Evolutionary conservation across 2,113 vertebrate genomes (phyloP).

Genomic region (Bolborhynchus lineola): DNA sequence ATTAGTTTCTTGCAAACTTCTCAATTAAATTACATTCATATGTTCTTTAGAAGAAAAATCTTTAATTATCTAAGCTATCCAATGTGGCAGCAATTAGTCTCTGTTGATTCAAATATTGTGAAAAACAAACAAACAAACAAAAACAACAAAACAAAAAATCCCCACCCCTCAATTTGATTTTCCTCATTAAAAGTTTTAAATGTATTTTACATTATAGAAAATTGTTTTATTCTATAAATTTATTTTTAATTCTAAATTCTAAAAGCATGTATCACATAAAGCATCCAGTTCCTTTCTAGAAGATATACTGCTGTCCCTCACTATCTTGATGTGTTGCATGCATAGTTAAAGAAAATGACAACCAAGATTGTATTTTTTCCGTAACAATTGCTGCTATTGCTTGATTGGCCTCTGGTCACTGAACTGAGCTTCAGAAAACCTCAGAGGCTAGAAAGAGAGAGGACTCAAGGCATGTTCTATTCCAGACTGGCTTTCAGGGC

Average conservation of each 20-base stretch:
- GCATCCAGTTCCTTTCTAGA: background rate
- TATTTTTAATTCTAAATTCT: background rate
- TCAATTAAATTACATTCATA: conserved; percentile 51
- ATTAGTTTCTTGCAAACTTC: conserved; percentile 51
- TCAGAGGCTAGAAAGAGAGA: background rate
- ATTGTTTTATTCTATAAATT: background rate
- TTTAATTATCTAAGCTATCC: conserved; percentile 41
- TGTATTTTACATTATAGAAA: background rate
- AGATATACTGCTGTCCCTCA: background rate
- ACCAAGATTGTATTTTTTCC: background rate
- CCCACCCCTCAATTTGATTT: background rate
- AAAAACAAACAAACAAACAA: background rate
- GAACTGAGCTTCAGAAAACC: background rate
- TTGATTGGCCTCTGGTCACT: background rate
- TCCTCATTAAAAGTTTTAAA: background rate
- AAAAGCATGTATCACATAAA: background rate
- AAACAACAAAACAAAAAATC: no score
- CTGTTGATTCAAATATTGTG: conserved; percentile 5
- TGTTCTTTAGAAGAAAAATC: conserved; percentile 53
- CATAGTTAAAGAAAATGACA: background rate
- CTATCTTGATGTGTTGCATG: background rate
- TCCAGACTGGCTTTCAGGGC: background rate
- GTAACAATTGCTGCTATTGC: background rate
- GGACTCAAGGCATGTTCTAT: background rate
- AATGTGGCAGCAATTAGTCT: conserved; percentile 55